Percentiles rank a stretch among this genome's conserved stretches.
These are phyloP conservation scores for Halictus ligatus DNA, from an alignment of 2,888 invertebrate species.

Conservation along the genomic window DNA sequence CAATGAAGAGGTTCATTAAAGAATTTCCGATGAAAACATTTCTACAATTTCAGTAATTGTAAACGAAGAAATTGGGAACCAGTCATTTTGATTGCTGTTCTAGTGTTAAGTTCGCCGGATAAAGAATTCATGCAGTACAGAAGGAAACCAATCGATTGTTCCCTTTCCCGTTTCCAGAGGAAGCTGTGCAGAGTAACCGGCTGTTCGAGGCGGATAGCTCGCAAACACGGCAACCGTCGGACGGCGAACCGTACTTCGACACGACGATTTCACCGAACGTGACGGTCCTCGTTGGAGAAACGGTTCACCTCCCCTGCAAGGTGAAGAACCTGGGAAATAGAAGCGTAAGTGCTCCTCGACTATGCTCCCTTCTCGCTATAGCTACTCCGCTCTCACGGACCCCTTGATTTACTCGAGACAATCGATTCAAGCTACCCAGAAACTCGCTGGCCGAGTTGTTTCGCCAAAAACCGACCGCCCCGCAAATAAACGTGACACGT, in stretches of 20 bases:
- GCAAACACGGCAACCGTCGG: conserved; percentile 89
- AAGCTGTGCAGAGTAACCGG: conserved; percentile 41
- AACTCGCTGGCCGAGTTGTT: neutral
- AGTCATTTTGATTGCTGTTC: too few species aligned
- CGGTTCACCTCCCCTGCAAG: conserved; percentile 92
- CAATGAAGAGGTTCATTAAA: too few species aligned
- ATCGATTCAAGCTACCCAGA: neutral
- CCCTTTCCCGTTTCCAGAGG: conserved; percentile 49
- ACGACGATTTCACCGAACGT: conserved; percentile 92
- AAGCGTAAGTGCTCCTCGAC: conserved; percentile 88
- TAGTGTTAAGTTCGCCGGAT: neutral
- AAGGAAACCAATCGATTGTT: neutral
- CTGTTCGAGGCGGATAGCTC: conserved; percentile 87
- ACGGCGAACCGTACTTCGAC: conserved; percentile 92
- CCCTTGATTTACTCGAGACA: neutral
- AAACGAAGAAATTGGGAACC: too few species aligned
- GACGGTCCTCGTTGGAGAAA: conserved; percentile 94
- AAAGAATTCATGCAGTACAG: neutral
- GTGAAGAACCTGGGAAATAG: conserved; percentile 95
- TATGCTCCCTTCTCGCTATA: neutral
- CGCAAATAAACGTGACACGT: neutral
- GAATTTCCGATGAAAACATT: too few species aligned
- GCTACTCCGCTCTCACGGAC: neutral
- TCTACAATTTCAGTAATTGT: too few species aligned
- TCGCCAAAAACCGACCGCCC: neutral